Evolutionary conservation across 2,888 invertebrate genomes (phyloP).

Genomic region (Sphinx pinastri): DNA sequence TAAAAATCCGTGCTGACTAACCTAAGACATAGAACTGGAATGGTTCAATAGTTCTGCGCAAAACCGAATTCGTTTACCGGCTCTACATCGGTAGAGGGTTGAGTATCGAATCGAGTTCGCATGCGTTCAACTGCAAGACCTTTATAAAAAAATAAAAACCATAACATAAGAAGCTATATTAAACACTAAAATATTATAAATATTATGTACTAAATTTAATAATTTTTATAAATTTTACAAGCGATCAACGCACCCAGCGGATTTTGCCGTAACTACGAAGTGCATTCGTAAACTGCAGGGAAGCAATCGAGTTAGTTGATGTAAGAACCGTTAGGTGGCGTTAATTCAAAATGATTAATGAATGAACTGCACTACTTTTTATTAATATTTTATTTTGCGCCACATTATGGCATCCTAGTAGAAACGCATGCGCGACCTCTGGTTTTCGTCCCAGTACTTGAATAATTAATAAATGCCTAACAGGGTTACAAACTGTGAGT

Average conservation of each 20-base stretch:
- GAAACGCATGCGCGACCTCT: conserved; percentile 7
- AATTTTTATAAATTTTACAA: not conserved
- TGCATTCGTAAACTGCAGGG: conserved; percentile 1
- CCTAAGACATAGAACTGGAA: no score
- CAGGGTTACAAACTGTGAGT: conserved; percentile 11
- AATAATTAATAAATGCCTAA: conserved; percentile 18
- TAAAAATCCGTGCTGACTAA: no score
- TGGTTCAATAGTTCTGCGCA: no score
- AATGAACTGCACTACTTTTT: not conserved
- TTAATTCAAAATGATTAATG: not conserved
- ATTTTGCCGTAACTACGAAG: not conserved
- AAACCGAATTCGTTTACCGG: no score
- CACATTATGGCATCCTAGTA: not conserved
- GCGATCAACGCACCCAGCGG: not conserved
- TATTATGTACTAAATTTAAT: not conserved
- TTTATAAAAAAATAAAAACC: no score
- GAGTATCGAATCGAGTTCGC: no score
- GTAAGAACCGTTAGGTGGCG: conserved; percentile 23
- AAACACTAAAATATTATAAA: no score
- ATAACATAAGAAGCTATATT: no score
- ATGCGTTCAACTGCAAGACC: no score
- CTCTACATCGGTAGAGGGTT: no score
- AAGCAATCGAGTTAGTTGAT: not conserved
- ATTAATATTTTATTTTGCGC: not conserved
- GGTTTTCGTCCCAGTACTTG: conserved; percentile 35